These are phyloP conservation scores for Rhinoderma darwinii DNA, from an alignment of 2,113 vertebrate genomes.

Conservation along the genomic window DNA sequence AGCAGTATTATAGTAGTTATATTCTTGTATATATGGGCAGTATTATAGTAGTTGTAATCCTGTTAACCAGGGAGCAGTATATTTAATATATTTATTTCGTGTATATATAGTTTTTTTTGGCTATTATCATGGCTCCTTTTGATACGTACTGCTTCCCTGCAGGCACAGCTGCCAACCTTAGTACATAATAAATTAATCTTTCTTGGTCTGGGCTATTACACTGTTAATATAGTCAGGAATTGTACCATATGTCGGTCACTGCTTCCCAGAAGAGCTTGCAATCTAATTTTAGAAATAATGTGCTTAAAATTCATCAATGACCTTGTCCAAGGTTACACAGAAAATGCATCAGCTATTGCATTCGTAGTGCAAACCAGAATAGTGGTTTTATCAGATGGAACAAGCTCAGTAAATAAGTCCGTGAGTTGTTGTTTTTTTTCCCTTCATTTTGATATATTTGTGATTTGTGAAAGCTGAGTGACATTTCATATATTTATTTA, in stretches of 20 bases:
- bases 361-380: neutral
- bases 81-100: too few species aligned
- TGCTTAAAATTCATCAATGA: neutral
- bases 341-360: neutral
- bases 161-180: neutral
- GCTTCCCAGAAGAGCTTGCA: constrained; percentile 32
- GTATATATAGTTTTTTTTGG: too few species aligned
- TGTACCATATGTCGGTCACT: constrained; percentile 1
- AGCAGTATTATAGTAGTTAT: too few species aligned
- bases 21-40: too few species aligned
- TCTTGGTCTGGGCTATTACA: neutral
- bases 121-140: neutral
- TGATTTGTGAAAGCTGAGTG: neutral
- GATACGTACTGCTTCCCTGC: neutral
- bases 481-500: neutral
- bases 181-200: constrained; percentile 21
- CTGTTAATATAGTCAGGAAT: neutral
- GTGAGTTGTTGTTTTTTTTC: neutral
- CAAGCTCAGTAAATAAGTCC: neutral
- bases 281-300: constrained; percentile 25
- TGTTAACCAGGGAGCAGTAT: too few species aligned
- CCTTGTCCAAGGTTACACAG: constrained; percentile 26
- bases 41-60: too few species aligned
- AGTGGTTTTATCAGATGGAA: neutral
- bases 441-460: neutral